Percentiles rank a stretch among this genome's conserved stretches.
phyloP scores from a whole-genome alignment of 2,113 vertebrate species.

The Octodon degus region DNA sequence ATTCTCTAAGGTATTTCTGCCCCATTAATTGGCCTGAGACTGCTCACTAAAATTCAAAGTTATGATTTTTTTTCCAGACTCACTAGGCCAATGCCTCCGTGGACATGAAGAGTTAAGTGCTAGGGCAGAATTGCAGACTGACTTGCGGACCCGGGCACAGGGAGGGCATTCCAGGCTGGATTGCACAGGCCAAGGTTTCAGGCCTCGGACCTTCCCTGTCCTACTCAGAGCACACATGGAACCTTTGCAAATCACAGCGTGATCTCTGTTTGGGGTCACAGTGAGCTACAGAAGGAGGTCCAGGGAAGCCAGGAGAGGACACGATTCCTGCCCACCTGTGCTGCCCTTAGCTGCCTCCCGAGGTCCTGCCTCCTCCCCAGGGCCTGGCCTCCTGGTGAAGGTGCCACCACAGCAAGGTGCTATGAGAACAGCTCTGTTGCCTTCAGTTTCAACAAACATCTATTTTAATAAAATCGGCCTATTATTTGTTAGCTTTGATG shows the following conservation, averaged over 20 bases:
- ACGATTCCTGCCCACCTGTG: not conserved
- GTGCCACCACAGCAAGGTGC: not conserved
- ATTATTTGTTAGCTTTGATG: slow-evolving; percentile 30
- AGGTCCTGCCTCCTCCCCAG: not conserved
- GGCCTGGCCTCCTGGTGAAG: not conserved
- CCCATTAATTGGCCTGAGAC: not conserved
- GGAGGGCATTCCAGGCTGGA: not conserved
- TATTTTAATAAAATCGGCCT: slow-evolving; percentile 20
- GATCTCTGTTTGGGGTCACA: slow-evolving; percentile 62
- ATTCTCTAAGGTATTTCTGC: not conserved
- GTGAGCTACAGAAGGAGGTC: not conserved
- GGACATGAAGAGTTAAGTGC: slow-evolving; percentile 70
- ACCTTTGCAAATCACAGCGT: not conserved
- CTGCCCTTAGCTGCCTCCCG: rapidly evolving
- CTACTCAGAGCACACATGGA: not conserved
- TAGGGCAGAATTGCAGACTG: not conserved
- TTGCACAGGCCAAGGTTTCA: not conserved
- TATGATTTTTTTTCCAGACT: not conserved
- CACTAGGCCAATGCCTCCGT: slow-evolving; percentile 78
- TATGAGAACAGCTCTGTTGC: not conserved
- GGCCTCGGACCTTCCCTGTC: rapidly evolving
- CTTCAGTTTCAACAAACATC: not conserved
- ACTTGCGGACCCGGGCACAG: not conserved
- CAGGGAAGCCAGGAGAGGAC: not conserved
- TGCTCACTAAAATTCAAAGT: not conserved